phyloP scores from a whole-genome alignment of 2,113 vertebrate genomes.

The Girardinichthys multiradiatus region DNA sequence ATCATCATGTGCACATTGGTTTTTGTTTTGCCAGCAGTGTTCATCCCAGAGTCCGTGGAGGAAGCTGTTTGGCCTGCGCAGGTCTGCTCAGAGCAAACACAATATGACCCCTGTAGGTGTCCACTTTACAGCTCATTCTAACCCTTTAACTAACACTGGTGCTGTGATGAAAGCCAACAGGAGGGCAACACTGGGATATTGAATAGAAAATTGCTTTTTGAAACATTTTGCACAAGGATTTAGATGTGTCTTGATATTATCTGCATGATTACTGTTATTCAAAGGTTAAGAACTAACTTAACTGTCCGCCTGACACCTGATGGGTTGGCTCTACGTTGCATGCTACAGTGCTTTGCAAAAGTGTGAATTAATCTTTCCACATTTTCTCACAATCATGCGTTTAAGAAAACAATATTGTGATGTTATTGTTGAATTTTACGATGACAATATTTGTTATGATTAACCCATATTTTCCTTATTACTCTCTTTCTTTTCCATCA shows the following conservation, averaged over 20 bases:
- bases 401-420: background rate
- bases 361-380: background rate
- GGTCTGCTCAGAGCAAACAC: constrained; percentile 81
- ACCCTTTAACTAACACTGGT: constrained; percentile 51
- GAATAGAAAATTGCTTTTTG: constrained; percentile 10
- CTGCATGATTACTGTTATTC: constrained; percentile 23
- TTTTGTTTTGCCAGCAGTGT: constrained; percentile 69
- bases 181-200: constrained; percentile 6
- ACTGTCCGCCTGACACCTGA: background rate
- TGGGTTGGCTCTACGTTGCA: background rate
- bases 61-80: constrained; percentile 85
- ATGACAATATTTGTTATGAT: background rate
- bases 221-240: background rate
- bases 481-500: too few relatives aligned
- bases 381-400: background rate
- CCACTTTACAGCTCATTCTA: constrained; percentile 19
- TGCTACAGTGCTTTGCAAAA: constrained; percentile 1
- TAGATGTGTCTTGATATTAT: background rate
- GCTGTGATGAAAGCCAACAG: constrained; percentile 7
- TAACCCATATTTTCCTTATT: background rate
- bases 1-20: constrained; percentile 38
- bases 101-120: constrained; percentile 81
- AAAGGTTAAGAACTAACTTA: background rate
- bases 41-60: constrained; percentile 82
- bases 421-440: background rate